A percentile compares a stretch with the other conserved stretches of the same genome.
phyloP scores from a whole-genome alignment of 2,113 vertebrate species.

The Phocoena sinus region DNA sequence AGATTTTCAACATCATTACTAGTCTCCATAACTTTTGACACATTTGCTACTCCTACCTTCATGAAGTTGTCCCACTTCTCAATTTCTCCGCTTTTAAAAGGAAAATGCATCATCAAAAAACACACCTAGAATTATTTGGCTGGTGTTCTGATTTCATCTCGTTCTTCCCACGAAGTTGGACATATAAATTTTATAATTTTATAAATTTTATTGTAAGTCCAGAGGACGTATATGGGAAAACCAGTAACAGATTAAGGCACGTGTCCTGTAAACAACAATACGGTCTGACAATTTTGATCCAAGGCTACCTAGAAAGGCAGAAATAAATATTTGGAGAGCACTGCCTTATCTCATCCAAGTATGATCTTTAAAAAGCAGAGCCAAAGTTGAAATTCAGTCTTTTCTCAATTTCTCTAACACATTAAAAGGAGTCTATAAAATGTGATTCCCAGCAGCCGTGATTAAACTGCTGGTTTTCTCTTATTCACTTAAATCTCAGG shows the following conservation, averaged over 20 bases:
- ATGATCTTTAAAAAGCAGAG: not conserved
- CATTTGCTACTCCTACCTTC: not conserved
- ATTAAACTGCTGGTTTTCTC: not conserved
- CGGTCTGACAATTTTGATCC: not conserved
- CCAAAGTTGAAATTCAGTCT: not conserved
- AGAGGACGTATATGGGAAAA: not conserved
- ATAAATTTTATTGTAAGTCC: not conserved
- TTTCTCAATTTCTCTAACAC: not conserved
- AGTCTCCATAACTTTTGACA: not conserved
- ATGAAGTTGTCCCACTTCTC: not conserved
- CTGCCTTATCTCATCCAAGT: not conserved
- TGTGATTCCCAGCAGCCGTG: not conserved
- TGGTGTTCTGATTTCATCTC: not conserved
- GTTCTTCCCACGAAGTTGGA: not conserved
- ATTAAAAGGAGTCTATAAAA: not conserved
- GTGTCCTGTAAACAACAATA: not conserved
- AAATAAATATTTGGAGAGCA: not conserved
- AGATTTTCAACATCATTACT: not conserved
- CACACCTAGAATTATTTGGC: not conserved
- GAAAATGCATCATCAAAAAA: not conserved
- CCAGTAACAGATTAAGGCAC: not conserved
- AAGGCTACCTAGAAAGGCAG: not conserved
- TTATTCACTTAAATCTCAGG: not conserved
- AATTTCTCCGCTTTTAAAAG: not conserved
- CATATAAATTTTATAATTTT: not conserved